Percentiles rank a stretch among this genome's conserved stretches.
Conservation (phyloP, 2,797 vertebrate genomes). For the Pseudotriccus pelzelni region DNA sequence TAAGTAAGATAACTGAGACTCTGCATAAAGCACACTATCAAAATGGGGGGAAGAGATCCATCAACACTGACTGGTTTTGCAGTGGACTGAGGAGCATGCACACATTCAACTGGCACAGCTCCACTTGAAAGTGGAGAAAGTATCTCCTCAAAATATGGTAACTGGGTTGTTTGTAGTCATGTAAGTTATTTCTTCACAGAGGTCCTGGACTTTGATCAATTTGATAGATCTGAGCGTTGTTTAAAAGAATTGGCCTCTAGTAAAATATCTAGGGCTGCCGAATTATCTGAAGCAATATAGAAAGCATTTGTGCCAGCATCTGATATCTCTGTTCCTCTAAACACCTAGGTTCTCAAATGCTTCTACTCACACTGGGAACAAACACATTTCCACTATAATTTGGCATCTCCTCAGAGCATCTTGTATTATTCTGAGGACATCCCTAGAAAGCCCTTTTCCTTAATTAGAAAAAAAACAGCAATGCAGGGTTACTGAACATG, state of each 20-base stretch:
- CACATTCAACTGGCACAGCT: not conserved
- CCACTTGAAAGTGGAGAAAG: not conserved
- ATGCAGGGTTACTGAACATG: not conserved
- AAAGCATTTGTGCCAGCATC: not conserved
- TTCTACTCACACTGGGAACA: not conserved
- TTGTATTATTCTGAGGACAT: constrained; percentile 1
- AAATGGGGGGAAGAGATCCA: not conserved
- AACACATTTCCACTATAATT: constrained; percentile 8
- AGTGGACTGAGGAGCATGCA: not conserved
- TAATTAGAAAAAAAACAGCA: constrained; percentile 16
- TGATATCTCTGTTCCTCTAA: not conserved
- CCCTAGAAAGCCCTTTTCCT: constrained; percentile 34
- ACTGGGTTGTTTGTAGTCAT: not conserved
- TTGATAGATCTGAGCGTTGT: not conserved
- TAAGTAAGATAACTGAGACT: not conserved
- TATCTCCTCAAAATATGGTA: not conserved
- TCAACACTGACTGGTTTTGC: not conserved
- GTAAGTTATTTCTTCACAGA: not conserved
- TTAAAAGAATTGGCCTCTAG: not conserved
- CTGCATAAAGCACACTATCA: not conserved
- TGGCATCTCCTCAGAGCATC: constrained; percentile 9
- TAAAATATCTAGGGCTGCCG: not conserved
- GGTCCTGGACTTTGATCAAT: not conserved
- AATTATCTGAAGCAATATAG: not conserved
- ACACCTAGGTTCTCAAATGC: not conserved